Evolutionary conservation across 2,113 vertebrate genomes (phyloP), one percentile per base, ranked within the genome.

Genomic region (Pteropus alecto): DNA sequence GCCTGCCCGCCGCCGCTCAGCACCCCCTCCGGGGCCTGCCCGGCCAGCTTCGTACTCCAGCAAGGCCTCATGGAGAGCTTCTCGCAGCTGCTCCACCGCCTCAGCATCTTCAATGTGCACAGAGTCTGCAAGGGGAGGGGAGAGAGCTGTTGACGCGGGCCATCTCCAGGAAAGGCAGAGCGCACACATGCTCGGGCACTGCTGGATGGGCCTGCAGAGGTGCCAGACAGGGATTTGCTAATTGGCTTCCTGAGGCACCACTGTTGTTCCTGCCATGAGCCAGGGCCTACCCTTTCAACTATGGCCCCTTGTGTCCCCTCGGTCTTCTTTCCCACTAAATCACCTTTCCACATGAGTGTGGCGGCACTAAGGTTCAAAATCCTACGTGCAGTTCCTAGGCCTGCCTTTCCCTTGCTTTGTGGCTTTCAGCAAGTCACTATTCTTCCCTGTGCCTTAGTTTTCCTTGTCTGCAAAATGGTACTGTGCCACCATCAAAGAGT

Each of bases 71-170:
- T 99, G 99, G n/a, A 99, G 98, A 61, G 99, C 99, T 91, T 99
- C 99, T 68, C 99, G 98, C 77, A 99, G 98, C 98, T 99, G 99
- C 97, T 99, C 99, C 97, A 99, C 99, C 0, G 99, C 99, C 76
- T 99, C 99, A 46, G 99, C 99, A 73, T 99, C 99, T 98, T 99
- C 99, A 1, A 99, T 99, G 98, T 99, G 99, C 98, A 99, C 99
- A 3, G 99, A 99, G 97, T 99, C 99, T 99, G 97, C 38, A 41
- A 81, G 48, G 35, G 67, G 22, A 16, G 38, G 70, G 22, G 12
- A 19, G 28, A 35, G 8, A 22, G 15, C 41, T 21, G 3, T 10
- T 74, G 26, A 6, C 35, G 0, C 0, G 41, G 43, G 30, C 41
- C 18, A 2, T 13, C 67, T 54, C 48, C 67, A 19, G n/a, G 15